Evolutionary conservation across 1,140 invertebrate genomes (phyloP).

Genomic region (Elymnias hypermnestra): DNA sequence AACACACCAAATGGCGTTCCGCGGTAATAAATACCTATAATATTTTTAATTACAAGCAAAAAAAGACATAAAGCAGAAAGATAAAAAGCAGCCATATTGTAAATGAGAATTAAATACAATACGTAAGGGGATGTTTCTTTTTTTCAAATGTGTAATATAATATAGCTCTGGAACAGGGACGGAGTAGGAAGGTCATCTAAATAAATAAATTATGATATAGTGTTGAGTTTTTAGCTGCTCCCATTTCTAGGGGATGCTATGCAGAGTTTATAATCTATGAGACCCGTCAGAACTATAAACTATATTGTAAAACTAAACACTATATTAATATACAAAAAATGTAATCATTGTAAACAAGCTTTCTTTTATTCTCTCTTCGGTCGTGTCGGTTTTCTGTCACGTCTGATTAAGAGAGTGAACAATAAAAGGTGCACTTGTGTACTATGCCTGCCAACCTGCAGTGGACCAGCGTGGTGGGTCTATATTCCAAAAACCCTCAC

Average conservation of each 20-base stretch:
- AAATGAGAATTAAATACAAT: constrained; percentile 56
- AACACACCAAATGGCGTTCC: constrained; percentile 57
- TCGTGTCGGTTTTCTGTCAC: too few species aligned
- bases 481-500: too few species aligned
- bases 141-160: constrained; percentile 55
- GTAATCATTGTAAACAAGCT: too few species aligned
- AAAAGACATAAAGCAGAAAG: constrained; percentile 65
- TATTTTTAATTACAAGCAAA: constrained; percentile 68
- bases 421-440: too few species aligned
- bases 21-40: constrained; percentile 72
- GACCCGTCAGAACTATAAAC: too few species aligned
- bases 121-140: constrained; percentile 32
- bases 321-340: too few species aligned
- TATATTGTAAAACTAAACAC: too few species aligned
- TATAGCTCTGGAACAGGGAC: constrained; percentile 48
- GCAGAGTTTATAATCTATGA: constrained; percentile 32
- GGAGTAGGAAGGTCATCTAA: constrained; percentile 59
- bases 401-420: too few species aligned
- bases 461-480: too few species aligned
- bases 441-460: too few species aligned
- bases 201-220: constrained; percentile 74
- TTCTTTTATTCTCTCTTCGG: too few species aligned
- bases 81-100: constrained; percentile 65
- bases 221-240: constrained; percentile 44
- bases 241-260: constrained; percentile 34